These are phyloP conservation scores for Drosophila dunni DNA, from an alignment of 1,140 invertebrate genomes.

Conservation along the genomic window DNA sequence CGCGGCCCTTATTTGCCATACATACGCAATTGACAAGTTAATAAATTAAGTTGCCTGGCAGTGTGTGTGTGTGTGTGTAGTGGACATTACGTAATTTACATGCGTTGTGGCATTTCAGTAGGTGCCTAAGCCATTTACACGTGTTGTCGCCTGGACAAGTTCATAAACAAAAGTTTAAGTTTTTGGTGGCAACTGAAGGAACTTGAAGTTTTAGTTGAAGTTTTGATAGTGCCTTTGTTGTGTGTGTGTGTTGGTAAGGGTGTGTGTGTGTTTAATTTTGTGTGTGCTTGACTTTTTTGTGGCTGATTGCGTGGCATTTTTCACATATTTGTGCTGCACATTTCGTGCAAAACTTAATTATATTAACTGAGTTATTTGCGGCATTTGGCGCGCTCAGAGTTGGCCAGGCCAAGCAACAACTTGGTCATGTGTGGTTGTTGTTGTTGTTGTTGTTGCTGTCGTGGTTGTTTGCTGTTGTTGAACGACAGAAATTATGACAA, in stretches of 20 bases:
- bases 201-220: slow-evolving; percentile 7
- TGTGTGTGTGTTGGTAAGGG: slow-evolving; percentile 12
- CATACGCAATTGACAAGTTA: slow-evolving; percentile 26
- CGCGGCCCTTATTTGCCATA: slow-evolving; percentile 1
- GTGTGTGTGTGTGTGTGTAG: no score
- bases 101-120: slow-evolving; percentile 36
- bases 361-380: slow-evolving; percentile 83
- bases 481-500: slow-evolving; percentile 83
- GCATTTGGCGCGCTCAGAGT: slow-evolving; percentile 77
- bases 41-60: slow-evolving; percentile 55
- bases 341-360: slow-evolving; percentile 83
- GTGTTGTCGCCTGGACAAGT: slow-evolving; percentile 61
- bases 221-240: slow-evolving; percentile 26
- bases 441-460: slow-evolving; percentile 49
- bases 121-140: slow-evolving; percentile 36
- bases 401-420: slow-evolving; percentile 38
- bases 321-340: slow-evolving; percentile 78
- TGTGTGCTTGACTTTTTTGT: slow-evolving; percentile 17
- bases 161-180: slow-evolving; percentile 72
- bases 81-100: slow-evolving; percentile 65
- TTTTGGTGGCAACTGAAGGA: slow-evolving; percentile 10
- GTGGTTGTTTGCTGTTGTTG: slow-evolving; percentile 50
- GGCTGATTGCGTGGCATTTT: slow-evolving; percentile 79
- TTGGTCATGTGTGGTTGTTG: slow-evolving; percentile 43
- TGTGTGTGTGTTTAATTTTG: slow-evolving; percentile 10